These are phyloP conservation scores for Sebastolobus alascanus DNA, from an alignment of 2,797 vertebrate species.

Conservation along the genomic window DNA sequence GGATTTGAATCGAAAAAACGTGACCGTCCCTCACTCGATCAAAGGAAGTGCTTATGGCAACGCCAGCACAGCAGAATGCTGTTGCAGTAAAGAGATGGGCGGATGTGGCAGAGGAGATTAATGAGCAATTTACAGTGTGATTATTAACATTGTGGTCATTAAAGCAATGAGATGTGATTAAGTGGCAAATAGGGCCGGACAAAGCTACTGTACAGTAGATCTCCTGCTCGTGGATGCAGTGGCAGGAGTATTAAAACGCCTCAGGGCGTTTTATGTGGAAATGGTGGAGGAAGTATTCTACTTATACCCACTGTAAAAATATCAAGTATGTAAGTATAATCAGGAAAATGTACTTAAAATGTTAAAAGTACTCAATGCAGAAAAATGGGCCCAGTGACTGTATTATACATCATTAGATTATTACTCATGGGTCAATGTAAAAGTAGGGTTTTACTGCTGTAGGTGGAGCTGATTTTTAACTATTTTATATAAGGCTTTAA, in stretches of 20 bases:
- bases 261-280: conserved; percentile 37
- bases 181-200: conserved; percentile 44
- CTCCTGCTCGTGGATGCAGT: not conserved
- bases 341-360: not conserved
- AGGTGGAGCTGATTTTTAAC: not conserved
- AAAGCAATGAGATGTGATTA: conserved; percentile 66
- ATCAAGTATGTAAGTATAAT: not conserved
- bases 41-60: conserved; percentile 58
- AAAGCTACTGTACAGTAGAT: not conserved
- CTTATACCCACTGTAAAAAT: not conserved
- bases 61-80: conserved; percentile 62
- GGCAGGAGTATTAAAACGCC: conserved; percentile 19
- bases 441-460: not conserved
- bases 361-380: not conserved
- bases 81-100: conserved; percentile 25
- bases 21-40: conserved; percentile 61
- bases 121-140: conserved; percentile 60
- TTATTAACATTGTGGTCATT: conserved; percentile 71
- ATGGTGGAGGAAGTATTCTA: not conserved
- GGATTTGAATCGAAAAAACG: conserved; percentile 49
- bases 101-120: conserved; percentile 59
- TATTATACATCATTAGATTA: not conserved
- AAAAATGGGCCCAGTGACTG: too few species aligned
- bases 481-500: not conserved
- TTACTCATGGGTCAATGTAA: not conserved